Evolutionary conservation across 2,797 vertebrate species (phyloP), one percentile per base, ranked within the genome.

Genomic region (Clarias fuscus): DNA sequence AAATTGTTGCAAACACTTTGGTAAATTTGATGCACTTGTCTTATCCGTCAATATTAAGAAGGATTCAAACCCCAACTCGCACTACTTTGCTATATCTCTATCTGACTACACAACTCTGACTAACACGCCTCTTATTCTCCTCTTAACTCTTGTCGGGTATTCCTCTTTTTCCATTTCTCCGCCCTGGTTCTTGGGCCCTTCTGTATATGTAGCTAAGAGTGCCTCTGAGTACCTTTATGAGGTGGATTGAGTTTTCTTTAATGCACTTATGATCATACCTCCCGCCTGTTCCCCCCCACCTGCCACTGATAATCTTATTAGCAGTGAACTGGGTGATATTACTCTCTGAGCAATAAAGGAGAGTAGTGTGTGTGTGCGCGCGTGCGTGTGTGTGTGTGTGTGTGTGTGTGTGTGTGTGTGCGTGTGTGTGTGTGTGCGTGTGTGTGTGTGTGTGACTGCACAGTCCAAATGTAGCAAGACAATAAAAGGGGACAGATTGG

Each of bases 181-280:
- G 48, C 48, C 40, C 70, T 30, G 48, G 18, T 86, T 90, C 90
- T 89, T 62, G 84, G 91, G 92, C 90, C 93, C 92, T 91, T 85
- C 91, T 75, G 86, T 87, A 80, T 89, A 92, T 93, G 92, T 91
- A 92, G 89, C 87, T 90, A 92, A 86, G 77, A 90, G 88, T 90
- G 88, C 88, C 88, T 92, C 92, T 94, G 93, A 94, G 90, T 94
- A 93, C 93, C 88, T 93, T 89, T 89, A 82, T 88, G 84, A 85
- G 88, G 87, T 27, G 90, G 91, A 94, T 94, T 93, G 86, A 92
- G 93, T 95, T 94, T 88, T 86, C 90, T 85, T 68, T 94, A 92
- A 95, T 94, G 93, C 88, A 89, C 90, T 95, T 95, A 93, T 85
- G 88, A 90, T 88, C 88, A 83, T 90, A 86, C 91, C 89, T 91